A percentile compares a stretch with the other conserved stretches of the same genome.
Evolutionary conservation across 2,888 invertebrate genomes (phyloP).

Genomic region (Subacronicta megacephala): DNA sequence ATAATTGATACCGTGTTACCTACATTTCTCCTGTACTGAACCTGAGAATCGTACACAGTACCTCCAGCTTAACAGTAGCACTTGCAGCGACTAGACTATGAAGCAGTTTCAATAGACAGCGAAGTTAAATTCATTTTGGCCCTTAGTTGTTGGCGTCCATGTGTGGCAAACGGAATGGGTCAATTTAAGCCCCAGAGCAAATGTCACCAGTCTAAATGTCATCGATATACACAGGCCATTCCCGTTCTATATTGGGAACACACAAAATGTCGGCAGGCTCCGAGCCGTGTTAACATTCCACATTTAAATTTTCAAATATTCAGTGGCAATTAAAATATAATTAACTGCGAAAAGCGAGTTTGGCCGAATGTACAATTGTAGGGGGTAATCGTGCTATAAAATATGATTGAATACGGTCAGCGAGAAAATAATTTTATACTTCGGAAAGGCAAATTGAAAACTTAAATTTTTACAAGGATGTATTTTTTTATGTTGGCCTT

Average conservation of each 20-base stretch:
- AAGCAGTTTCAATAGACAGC: conserved; percentile 54
- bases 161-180: conserved; percentile 68
- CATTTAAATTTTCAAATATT: conserved; percentile 52
- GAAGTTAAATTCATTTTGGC: conserved; percentile 51
- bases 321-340: conserved; percentile 51
- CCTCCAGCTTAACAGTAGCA: too few relatives aligned
- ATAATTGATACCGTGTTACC: too few relatives aligned
- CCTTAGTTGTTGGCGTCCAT: conserved; percentile 55
- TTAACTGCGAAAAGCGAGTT: conserved; percentile 40
- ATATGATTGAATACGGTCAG: conserved; percentile 37
- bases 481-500: too few relatives aligned
- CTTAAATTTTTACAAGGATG: conserved; percentile 2
- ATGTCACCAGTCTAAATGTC: conserved; percentile 76
- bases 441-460: conserved; percentile 28
- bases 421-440: conserved; percentile 19
- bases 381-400: conserved; percentile 39
- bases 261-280: conserved; percentile 61
- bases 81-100: too few relatives aligned
- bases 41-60: too few relatives aligned
- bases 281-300: conserved; percentile 40
- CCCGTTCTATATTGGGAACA: conserved; percentile 60
- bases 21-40: too few relatives aligned
- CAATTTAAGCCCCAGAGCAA: conserved; percentile 75
- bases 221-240: conserved; percentile 62
- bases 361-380: conserved; percentile 30